Base-by-base conservation (phyloP, 2,888 invertebrate genomes). In the Molorchus minor region DNA sequence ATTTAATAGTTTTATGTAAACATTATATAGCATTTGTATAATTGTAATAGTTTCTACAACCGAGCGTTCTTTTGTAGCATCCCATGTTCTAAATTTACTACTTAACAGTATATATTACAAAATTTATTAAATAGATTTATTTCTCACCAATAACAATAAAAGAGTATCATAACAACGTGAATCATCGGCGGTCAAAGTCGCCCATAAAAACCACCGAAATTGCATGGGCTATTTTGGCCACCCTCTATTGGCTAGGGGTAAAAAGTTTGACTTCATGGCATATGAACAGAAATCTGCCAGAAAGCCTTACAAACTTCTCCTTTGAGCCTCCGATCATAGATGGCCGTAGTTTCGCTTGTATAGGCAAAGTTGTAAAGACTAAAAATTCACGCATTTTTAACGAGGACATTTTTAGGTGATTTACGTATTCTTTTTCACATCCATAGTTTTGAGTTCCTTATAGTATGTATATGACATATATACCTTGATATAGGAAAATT, bases 121-220 rank as follows among this genome's bases (percentile, higher is more conserved):
- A 25, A 25, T 25, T 25, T 25, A 25, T 25, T 25, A 8, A 25
- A 25, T 25, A 8, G 4, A 25, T 25, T 25, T 25, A 25, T 25
- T 25, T 25, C 25, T 38, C 38, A 38, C 38, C 38, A 38, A 38
- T 38, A 38, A 16, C 16, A 38, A 38, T 38, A 38, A 38, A 38
- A 38, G 38, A 38, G 38, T 38, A 38, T 4, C 38, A 38, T 3
- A 38, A 38, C 38, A 38, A 38, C 16, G 38, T 35, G 35, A 35
- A 35, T 35, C 35, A 35, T n/a, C n/a, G 7, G 38, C 38, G 38
- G 38, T 16, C 10, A 38, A 38, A 38, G 15, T 38, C 38, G 15
- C 38, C 38, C 38, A 38, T 38, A 16, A 16, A 38, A 4, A 38
- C 38, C 16, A 38, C 4, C 38, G 38, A 38, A 38, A 38, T 3